phyloP scores from a whole-genome alignment of 2,888 invertebrate genomes.

The Isotomurus palustris region DNA sequence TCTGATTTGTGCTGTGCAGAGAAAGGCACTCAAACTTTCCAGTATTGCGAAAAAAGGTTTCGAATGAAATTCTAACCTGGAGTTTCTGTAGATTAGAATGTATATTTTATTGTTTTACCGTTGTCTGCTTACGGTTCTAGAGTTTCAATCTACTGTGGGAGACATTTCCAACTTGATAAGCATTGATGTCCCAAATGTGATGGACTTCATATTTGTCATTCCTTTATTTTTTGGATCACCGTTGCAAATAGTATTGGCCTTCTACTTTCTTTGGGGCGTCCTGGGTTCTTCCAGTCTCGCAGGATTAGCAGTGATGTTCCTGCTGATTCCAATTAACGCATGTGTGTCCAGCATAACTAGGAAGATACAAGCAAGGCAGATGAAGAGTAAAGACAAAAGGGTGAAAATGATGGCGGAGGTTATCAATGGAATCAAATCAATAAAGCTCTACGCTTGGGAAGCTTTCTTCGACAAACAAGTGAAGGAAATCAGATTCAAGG shows the following conservation, averaged over 20 bases:
- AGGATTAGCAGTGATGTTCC: conserved; percentile 56
- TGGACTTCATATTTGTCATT: conserved; percentile 51
- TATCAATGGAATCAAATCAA: conserved; percentile 54
- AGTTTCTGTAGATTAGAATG: too few species aligned
- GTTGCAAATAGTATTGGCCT: conserved; percentile 50
- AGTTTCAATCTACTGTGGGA: conserved; percentile 78
- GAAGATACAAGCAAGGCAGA: conserved; percentile 53
- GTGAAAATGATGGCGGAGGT: conserved; percentile 58
- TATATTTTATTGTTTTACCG: too few species aligned
- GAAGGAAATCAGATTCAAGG: conserved; percentile 52
- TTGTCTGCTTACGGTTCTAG: too few species aligned
- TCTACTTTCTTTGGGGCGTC: conserved; percentile 54
- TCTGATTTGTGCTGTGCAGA: conserved; percentile 56
- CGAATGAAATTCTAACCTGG: too few species aligned
- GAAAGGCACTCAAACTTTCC: conserved; percentile 51
- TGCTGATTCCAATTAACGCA: conserved; percentile 55
- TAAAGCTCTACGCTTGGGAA: conserved; percentile 56
- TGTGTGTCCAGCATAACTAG: conserved; percentile 53
- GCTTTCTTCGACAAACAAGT: conserved; percentile 52
- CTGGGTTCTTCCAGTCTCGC: conserved; percentile 55
- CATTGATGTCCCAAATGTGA: conserved; percentile 66
- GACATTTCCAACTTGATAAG: conserved; percentile 91
- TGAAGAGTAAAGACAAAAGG: conserved; percentile 57
- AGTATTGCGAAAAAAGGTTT: conserved; percentile 39
- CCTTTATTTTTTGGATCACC: conserved; percentile 56